Evolutionary conservation across 1,140 invertebrate species (phyloP).

Genomic region (Neoseiulus cucumeris): DNA sequence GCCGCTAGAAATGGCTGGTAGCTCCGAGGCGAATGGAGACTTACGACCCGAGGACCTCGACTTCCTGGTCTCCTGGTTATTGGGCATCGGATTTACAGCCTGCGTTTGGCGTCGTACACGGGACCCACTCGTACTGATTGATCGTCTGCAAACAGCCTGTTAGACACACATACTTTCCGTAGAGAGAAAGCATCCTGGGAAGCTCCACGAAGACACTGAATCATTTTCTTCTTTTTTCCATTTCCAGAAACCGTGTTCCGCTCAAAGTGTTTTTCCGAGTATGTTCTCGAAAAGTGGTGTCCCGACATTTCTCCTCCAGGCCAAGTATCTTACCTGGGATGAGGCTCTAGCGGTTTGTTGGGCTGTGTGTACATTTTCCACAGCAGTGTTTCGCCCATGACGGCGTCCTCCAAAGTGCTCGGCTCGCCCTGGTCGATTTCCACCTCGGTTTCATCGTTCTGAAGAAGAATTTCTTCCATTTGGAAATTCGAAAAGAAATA

Average conservation of each 20-base stretch:
- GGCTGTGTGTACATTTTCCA: not conserved
- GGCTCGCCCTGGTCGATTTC: constrained; percentile 11
- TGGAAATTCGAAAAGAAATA: not conserved
- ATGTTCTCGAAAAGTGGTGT: no score
- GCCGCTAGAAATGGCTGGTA: not conserved
- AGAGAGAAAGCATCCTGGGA: no score
- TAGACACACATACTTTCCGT: no score
- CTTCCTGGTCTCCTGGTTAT: not conserved
- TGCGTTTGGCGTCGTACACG: not conserved
- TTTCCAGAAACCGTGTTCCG: no score
- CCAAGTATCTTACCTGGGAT: no score
- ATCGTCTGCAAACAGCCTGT: not conserved
- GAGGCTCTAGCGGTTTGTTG: no score
- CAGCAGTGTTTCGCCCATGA: not conserved
- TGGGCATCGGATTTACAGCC: not conserved
- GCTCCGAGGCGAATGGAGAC: not conserved
- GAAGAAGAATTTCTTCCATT: not conserved
- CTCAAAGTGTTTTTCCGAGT: no score
- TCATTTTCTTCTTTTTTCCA: no score
- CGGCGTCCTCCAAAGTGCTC: not conserved
- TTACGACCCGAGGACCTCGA: not conserved
- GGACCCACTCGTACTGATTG: not conserved
- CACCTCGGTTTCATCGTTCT: not conserved
- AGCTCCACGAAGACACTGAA: no score
- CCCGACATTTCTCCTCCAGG: no score